phyloP scores from a whole-genome alignment of 2,888 invertebrate genomes.

The Timema cristinae region DNA sequence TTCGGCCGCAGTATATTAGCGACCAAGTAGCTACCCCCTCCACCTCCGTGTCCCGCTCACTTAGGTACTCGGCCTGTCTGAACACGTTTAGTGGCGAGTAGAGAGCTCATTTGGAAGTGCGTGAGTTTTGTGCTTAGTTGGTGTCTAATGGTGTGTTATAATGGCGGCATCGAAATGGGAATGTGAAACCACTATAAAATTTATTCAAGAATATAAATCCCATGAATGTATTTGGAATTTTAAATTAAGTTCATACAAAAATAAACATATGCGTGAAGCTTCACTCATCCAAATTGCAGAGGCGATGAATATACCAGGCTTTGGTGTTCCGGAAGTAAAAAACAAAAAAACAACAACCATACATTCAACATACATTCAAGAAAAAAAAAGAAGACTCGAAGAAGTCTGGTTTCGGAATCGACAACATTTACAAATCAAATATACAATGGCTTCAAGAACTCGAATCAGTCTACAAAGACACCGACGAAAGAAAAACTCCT shows the following conservation, averaged over 20 bases:
- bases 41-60: background rate
- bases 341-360: background rate
- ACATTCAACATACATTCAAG: background rate
- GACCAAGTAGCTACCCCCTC: background rate
- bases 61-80: background rate
- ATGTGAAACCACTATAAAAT: background rate
- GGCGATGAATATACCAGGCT: conserved; percentile 1
- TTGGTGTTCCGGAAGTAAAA: background rate
- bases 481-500: background rate
- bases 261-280: background rate
- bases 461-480: background rate
- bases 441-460: background rate
- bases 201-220: conserved; percentile 5
- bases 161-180: background rate
- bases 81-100: background rate
- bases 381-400: background rate
- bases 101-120: background rate
- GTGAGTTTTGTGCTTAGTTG: background rate
- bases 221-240: background rate
- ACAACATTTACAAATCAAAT: background rate
- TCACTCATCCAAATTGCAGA: background rate
- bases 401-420: background rate
- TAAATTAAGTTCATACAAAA: background rate
- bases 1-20: background rate
- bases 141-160: background rate